phyloP scores from a whole-genome alignment of 2,797 vertebrate genomes.

The Alauda arvensis region DNA sequence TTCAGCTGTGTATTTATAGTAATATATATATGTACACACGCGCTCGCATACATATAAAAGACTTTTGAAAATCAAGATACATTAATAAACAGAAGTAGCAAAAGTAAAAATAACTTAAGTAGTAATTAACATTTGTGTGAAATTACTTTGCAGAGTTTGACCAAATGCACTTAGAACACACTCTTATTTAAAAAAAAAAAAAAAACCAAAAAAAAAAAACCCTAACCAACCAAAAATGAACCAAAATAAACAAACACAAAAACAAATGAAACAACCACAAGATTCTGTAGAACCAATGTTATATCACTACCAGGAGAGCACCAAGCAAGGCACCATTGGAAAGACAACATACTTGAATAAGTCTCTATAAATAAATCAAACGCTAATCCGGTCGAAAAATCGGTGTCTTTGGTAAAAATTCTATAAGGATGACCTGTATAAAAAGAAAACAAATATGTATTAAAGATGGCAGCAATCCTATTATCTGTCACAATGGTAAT shows the following conservation, averaged over 20 bases:
- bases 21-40: background rate
- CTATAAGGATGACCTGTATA: conserved; percentile 96
- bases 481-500: background rate
- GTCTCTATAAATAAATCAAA: conserved; percentile 75
- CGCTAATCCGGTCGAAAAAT: conserved; percentile 98
- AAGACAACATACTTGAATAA: conserved; percentile 78
- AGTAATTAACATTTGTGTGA: conserved; percentile 71
- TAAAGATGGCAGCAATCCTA: background rate
- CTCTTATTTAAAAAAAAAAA: conserved; percentile 29
- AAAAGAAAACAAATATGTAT: conserved; percentile 58
- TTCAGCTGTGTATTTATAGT: conserved; percentile 74
- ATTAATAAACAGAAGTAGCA: conserved; percentile 69
- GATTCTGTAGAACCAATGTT: conserved; percentile 75
- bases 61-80: conserved; percentile 71
- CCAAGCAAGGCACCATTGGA: conserved; percentile 89
- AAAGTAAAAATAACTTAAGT: conserved; percentile 76
- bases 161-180: conserved; percentile 72
- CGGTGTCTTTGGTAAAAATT: conserved; percentile 99
- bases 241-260: background rate
- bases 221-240: background rate
- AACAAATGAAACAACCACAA: conserved; percentile 67
- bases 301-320: conserved; percentile 80
- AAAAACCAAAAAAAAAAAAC: background rate
- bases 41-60: conserved; percentile 57
- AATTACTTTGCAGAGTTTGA: conserved; percentile 70